These are phyloP conservation scores for Chaenocephalus aceratus DNA, from an alignment of 2,113 vertebrate species.

Conservation along the genomic window DNA sequence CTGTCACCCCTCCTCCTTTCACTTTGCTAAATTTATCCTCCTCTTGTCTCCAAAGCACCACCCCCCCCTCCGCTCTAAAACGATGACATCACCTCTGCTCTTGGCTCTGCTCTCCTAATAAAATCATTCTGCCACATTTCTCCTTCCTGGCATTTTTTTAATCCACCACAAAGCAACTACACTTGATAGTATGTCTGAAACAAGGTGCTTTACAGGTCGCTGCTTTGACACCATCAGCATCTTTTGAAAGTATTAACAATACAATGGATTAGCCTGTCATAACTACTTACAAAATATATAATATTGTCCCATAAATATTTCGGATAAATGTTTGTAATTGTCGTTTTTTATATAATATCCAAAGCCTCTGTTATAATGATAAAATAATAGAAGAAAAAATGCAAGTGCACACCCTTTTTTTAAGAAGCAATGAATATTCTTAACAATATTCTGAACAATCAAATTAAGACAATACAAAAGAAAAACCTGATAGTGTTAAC, in stretches of 20 bases:
- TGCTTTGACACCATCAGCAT: background rate
- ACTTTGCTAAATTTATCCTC: slow-evolving; percentile 67
- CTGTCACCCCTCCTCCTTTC: slow-evolving; percentile 37
- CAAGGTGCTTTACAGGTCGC: background rate
- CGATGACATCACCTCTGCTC: slow-evolving; percentile 78
- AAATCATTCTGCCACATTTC: slow-evolving; percentile 54
- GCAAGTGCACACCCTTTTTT: too few relatives aligned
- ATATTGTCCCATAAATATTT: too few relatives aligned
- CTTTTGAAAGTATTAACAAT: background rate
- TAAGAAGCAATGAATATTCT: too few relatives aligned
- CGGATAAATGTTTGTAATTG: too few relatives aligned
- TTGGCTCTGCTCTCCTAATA: slow-evolving; percentile 42
- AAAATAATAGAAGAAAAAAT: too few relatives aligned
- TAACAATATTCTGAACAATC: too few relatives aligned
- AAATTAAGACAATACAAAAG: too few relatives aligned
- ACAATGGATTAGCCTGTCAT: too few relatives aligned
- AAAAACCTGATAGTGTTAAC: too few relatives aligned
- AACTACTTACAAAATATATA: background rate
- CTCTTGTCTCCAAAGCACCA: background rate
- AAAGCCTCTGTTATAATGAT: too few relatives aligned
- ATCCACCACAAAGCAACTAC: slow-evolving; percentile 22
- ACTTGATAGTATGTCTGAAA: background rate
- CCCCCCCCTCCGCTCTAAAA: background rate
- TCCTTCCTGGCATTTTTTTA: slow-evolving; percentile 26
- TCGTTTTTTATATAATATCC: too few relatives aligned